A percentile compares a stretch with the other conserved stretches of the same genome.
Conservation (phyloP, 30 jellyfish, hydroid and myxozoan genomes). For the Hydractinia symbiolongicarpus region DNA sequence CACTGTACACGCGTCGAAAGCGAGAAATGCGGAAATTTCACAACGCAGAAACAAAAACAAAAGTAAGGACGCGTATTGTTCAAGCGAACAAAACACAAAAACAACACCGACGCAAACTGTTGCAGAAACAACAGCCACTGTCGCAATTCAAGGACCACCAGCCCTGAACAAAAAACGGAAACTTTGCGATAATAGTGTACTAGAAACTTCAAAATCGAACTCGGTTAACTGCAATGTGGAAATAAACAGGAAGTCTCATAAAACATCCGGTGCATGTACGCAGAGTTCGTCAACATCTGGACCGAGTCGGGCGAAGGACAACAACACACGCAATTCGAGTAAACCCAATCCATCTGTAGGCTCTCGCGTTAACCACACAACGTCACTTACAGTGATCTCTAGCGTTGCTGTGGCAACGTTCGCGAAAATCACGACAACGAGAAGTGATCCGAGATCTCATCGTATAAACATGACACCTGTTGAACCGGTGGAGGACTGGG, state of each 20-base stretch:
- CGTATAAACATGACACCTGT: slow-evolving; percentile 24
- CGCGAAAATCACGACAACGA: slow-evolving; percentile 16
- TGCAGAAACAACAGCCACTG: background rate
- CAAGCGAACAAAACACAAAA: background rate
- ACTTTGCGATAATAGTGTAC: too few species aligned
- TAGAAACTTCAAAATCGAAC: too few species aligned
- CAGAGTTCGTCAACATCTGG: slow-evolving; percentile 32
- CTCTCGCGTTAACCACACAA: background rate
- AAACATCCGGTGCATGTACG: slow-evolving; percentile 36
- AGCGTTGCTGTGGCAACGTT: slow-evolving; percentile 34
- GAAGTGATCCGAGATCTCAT: slow-evolving; percentile 30
- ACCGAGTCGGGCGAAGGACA: slow-evolving; percentile 22
- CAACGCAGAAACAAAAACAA: background rate
- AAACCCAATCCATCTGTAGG: too few species aligned
- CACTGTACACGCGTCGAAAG: background rate
- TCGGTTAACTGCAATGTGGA: slow-evolving; percentile 2
- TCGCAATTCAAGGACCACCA: background rate
- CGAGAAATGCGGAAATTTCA: background rate
- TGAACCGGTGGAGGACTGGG: slow-evolving; percentile 6
- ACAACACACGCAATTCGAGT: too few species aligned
- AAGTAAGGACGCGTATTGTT: background rate
- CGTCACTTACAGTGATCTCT: background rate
- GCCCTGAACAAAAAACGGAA: too few species aligned
- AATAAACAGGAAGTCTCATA: slow-evolving; percentile 21
- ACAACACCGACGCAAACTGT: background rate